These are phyloP conservation scores for Nycticorax nycticorax DNA, from an alignment of 2,113 vertebrate species.

Conservation along the genomic window DNA sequence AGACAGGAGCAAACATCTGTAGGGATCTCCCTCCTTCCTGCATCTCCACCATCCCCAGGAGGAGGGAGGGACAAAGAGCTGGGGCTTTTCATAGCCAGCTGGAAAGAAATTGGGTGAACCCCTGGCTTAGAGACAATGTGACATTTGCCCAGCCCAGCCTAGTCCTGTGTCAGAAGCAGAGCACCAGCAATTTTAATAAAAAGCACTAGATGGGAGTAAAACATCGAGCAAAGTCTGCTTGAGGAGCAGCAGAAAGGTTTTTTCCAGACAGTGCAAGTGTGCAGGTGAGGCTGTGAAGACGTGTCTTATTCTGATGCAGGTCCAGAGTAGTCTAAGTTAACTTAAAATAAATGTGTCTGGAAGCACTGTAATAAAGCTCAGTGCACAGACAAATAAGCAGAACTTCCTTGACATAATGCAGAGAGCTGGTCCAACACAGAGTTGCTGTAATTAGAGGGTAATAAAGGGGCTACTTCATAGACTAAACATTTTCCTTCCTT, in stretches of 20 bases:
- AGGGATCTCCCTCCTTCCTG: neutral
- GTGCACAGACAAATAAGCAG: neutral
- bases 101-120: neutral
- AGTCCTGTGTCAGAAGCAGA: neutral
- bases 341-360: constrained; percentile 27
- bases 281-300: neutral
- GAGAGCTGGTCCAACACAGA: neutral
- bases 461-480: neutral
- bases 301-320: neutral
- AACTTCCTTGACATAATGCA: neutral
- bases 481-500: neutral
- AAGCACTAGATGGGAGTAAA: constrained; percentile 69
- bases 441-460: neutral
- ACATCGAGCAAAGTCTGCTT: neutral
- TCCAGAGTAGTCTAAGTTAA: neutral
- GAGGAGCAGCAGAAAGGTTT: neutral
- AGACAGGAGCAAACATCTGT: neutral
- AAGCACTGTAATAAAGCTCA: neutral
- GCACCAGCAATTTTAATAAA: constrained; percentile 39
- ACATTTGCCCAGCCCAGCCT: neutral
- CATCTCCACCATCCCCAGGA: neutral
- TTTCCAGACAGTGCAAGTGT: neutral
- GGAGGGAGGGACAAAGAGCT: neutral
- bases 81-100: neutral
- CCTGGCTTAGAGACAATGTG: neutral